phyloP scores from a whole-genome alignment of 2,888 invertebrate genomes.

The Sericinus montela region DNA sequence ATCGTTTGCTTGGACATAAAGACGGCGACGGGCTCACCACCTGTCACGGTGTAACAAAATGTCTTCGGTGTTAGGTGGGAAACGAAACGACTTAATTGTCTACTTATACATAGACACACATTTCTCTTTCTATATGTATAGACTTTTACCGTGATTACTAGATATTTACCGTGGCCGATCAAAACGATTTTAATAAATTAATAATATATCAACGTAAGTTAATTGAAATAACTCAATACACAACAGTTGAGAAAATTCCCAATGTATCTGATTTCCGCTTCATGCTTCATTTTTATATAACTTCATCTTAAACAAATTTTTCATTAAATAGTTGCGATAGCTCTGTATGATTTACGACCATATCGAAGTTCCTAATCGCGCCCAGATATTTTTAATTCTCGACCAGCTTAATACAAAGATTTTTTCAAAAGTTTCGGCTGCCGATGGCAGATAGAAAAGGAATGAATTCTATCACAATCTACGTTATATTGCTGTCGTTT shows the following conservation, averaged over 20 bases:
- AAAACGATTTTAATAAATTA: too few relatives aligned
- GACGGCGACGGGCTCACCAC: too few relatives aligned
- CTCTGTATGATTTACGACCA: conserved; percentile 4
- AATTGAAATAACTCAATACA: too few relatives aligned
- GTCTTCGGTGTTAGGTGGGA: too few relatives aligned
- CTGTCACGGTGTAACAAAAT: too few relatives aligned
- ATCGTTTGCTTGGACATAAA: too few relatives aligned
- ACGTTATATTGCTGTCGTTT: conserved; percentile 30
- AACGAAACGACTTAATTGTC: too few relatives aligned
- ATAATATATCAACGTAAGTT: too few relatives aligned
- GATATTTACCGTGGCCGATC: too few relatives aligned
- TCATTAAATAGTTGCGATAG: not conserved
- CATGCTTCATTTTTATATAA: not conserved
- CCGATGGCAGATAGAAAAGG: conserved; percentile 24
- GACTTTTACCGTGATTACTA: too few relatives aligned
- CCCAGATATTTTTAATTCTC: conserved; percentile 2
- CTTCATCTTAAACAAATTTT: conserved; percentile 10
- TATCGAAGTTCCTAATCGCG: conserved; percentile 1
- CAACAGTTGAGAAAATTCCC: not conserved
- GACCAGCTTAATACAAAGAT: not conserved
- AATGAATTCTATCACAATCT: conserved; percentile 29
- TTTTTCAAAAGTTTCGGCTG: conserved; percentile 9
- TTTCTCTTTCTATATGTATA: too few relatives aligned
- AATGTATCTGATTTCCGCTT: not conserved
- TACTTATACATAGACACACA: too few relatives aligned